Conservation (phyloP, 1,140 invertebrate species). For the Melipona quadrifasciata region DNA sequence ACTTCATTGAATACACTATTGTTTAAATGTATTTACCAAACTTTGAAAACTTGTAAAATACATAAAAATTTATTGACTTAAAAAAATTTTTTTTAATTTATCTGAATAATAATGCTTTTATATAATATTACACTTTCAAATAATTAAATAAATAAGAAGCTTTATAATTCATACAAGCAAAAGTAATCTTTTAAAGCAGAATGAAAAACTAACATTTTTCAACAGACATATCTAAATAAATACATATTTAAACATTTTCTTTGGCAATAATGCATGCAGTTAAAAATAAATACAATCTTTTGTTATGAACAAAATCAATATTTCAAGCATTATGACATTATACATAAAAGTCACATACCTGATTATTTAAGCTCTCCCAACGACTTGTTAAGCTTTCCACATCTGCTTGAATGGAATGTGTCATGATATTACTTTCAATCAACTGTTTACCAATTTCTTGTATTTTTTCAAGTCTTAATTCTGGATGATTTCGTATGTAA, state of each 20-base stretch:
- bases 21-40: neutral
- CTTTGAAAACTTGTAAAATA: neutral
- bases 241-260: neutral
- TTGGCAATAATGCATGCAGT: conserved; percentile 54
- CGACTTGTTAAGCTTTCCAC: conserved; percentile 86
- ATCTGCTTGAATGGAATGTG: conserved; percentile 86
- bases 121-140: neutral
- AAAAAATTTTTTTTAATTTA: neutral
- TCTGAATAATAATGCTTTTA: neutral
- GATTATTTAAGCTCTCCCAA: conserved; percentile 86
- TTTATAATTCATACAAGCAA: conserved; percentile 5
- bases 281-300: conserved; percentile 35
- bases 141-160: neutral
- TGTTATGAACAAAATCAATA: conserved; percentile 38
- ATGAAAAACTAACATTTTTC: conserved; percentile 10
- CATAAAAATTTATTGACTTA: neutral
- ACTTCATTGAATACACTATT: neutral
- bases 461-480: conserved; percentile 87
- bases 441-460: conserved; percentile 89
- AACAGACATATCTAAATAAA: neutral
- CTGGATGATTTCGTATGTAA: conserved; percentile 89
- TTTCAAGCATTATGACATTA: conserved; percentile 21
- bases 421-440: conserved; percentile 89
- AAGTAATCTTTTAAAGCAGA: conserved; percentile 6
- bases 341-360: conserved; percentile 79